Base-by-base conservation (phyloP, 2,797 vertebrate genomes). In the Apodemus agrarius region DNA sequence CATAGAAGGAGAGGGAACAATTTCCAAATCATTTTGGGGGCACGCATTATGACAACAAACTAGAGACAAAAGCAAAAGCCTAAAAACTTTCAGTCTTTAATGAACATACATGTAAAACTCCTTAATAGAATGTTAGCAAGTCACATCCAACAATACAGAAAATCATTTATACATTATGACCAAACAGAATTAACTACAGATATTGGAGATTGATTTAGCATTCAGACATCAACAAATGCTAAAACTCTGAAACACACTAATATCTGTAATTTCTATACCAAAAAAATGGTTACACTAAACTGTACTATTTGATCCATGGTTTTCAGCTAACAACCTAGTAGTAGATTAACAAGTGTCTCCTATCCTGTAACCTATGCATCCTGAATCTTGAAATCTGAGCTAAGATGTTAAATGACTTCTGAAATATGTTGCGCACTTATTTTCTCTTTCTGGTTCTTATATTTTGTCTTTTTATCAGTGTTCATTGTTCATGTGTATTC, bases 401-500 rank as follows among this genome's bases (percentile, higher is more conserved):
- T 46, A 52, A 52, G n/a, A 49, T 63, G 14, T 0, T 76, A 11
- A 67, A 14, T 88, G 17, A 89, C 52, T 86, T 89, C 76, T 76
- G 65, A 90, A 78, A 63, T 91, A 76, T 6, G 13, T 74, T 85
- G 85, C 31, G n/a, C 49, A 37, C 21, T 79, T 67, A 49, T 11
- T 37, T 87, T 29, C 7, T 78, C 26, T 46, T 29, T 46, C 3
- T 49, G 72, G 29, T 52, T 59, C 79, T 82, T 79, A 24, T 34
- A 3, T 90, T 84, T 40, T 74, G 9, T 83, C 49, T 40, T 76
- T 29, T 94, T 17, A 10, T 1, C 95, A 67, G 91, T 43, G 29
- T 34, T 49, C 34, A 43, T 5, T 86, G 19, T 69, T 40, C 80
- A 13, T 40, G 75, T 96, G 89, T 97, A 92, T 91, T 96, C 91